Evolutionary conservation across 2,888 invertebrate species (phyloP).

Genomic region (Patella depressa): DNA sequence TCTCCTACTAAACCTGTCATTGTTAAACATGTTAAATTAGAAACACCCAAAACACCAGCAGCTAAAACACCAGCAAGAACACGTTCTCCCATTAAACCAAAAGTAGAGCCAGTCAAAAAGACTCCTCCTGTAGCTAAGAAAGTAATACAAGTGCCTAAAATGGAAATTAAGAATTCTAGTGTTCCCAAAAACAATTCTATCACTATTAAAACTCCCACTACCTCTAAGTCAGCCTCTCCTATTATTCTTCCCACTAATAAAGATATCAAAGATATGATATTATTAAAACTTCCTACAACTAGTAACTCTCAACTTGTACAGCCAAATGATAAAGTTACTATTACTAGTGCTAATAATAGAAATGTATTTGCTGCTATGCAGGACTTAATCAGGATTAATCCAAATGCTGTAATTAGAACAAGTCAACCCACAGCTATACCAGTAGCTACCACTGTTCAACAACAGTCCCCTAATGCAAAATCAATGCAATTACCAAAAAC

Average conservation of each 20-base stretch:
- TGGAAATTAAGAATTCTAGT: background rate
- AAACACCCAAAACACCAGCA: conserved; percentile 11
- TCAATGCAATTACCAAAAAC: background rate
- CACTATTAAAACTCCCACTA: background rate
- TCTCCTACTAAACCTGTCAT: conserved; percentile 14
- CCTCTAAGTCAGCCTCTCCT: background rate
- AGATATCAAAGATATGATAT: conserved; percentile 4
- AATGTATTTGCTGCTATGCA: conserved; percentile 8
- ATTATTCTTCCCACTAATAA: background rate
- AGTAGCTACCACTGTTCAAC: background rate
- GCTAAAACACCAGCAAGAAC: conserved; percentile 1
- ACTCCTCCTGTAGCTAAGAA: background rate
- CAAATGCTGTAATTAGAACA: background rate
- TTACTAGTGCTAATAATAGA: background rate
- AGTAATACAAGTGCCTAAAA: background rate
- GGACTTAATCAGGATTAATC: background rate
- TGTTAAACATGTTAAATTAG: background rate
- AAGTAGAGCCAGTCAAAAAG: conserved; percentile 16
- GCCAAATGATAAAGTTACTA: background rate
- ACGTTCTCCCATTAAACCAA: conserved; percentile 18
- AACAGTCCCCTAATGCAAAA: background rate
- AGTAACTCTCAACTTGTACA: background rate
- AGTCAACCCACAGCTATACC: background rate
- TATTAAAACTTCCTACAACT: background rate
- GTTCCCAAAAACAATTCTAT: background rate